Conservation (phyloP, 2,113 vertebrate species). For the Ptilorrhoa leucosticta region DNA sequence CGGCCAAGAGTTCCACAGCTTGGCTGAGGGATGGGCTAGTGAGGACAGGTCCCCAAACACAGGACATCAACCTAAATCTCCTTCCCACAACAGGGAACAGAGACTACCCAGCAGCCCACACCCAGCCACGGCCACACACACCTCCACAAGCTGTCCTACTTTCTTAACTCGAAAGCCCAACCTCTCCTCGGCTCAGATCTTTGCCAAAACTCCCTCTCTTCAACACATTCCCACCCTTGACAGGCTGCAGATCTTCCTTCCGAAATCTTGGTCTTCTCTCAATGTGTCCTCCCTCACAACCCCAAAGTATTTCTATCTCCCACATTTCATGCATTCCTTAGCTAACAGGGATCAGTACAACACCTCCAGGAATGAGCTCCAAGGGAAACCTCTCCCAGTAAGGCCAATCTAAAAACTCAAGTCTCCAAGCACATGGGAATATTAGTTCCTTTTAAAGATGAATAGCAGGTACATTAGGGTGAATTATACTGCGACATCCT, state of each 20-base stretch:
- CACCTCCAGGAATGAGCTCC: neutral
- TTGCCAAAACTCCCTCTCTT: neutral
- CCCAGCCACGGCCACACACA: neutral
- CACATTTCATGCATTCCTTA: neutral
- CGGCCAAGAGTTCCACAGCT: fast-evolving
- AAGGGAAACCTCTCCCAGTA: neutral
- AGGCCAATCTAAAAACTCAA: neutral
- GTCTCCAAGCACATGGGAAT: neutral
- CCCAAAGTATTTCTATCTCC: neutral
- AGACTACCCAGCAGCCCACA: neutral
- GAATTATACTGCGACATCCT: neutral
- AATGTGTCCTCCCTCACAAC: neutral
- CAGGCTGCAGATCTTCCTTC: neutral
- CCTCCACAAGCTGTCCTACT: neutral
- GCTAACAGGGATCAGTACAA: neutral
- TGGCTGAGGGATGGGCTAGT: neutral
- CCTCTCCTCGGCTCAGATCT: fast-evolving
- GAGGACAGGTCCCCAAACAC: neutral
- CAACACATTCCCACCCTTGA: neutral
- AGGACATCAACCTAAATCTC: neutral
- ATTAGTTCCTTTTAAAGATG: neutral
- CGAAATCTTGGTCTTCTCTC: neutral
- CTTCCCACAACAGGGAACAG: neutral
- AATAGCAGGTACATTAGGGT: neutral
- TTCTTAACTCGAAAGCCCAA: neutral